phyloP scores from a whole-genome alignment of 2,888 invertebrate genomes.

The Cabera pusaria region DNA sequence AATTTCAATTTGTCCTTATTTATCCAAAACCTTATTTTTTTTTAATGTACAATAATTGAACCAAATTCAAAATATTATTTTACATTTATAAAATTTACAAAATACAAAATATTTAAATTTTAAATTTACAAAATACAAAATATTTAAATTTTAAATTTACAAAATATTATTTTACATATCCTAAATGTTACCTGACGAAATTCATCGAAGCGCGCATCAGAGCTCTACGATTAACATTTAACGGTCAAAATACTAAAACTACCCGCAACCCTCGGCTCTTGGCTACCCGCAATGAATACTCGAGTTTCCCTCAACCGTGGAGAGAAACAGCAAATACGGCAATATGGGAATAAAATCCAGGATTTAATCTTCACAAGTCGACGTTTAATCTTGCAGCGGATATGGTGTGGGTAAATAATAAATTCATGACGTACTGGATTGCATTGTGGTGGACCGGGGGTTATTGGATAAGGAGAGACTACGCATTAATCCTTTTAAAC shows the following conservation, averaged over 20 bases:
- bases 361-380: slow-evolving; percentile 79
- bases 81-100: too few species aligned
- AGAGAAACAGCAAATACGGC: slow-evolving; percentile 73
- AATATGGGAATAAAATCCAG: slow-evolving; percentile 79
- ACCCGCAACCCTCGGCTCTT: slow-evolving; percentile 29
- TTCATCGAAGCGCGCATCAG: not conserved
- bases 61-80: too few species aligned
- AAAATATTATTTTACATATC: too few species aligned
- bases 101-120: too few species aligned
- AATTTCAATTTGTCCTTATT: too few species aligned
- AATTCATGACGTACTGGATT: slow-evolving; percentile 72
- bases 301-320: slow-evolving; percentile 73
- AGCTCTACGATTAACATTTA: slow-evolving; percentile 16
- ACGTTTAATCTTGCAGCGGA: slow-evolving; percentile 78
- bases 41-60: too few species aligned
- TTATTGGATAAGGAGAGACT: slow-evolving; percentile 14
- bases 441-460: slow-evolving; percentile 48
- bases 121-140: too few species aligned
- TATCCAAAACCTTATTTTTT: too few species aligned
- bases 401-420: slow-evolving; percentile 76
- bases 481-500: slow-evolving; percentile 18
- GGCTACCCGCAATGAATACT: slow-evolving; percentile 61
- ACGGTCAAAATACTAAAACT: slow-evolving; percentile 12
- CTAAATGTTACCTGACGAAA: not conserved
- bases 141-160: too few species aligned